Conservation (phyloP, 2,888 invertebrate species). For the Zelleria hepariella region DNA sequence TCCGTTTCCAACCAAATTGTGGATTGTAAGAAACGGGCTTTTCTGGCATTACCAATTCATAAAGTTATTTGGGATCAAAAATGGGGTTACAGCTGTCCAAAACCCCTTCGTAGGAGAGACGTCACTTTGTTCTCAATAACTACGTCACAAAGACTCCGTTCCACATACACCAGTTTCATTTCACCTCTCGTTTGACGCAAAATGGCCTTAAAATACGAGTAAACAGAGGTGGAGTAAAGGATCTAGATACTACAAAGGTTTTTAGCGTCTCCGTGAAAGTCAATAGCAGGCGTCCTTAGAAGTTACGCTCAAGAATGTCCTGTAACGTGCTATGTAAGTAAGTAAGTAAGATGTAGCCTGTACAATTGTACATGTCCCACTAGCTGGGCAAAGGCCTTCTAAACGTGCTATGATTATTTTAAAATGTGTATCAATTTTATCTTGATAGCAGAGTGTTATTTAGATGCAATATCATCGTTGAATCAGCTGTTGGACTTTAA, state of each 20-base stretch:
- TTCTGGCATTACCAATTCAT: not conserved
- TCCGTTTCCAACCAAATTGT: too few relatives aligned
- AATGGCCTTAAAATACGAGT: not conserved
- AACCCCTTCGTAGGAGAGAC: not conserved
- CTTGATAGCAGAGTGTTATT: too few relatives aligned
- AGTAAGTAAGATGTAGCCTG: too few relatives aligned
- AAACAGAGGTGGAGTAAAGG: not conserved
- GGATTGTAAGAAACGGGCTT: too few relatives aligned
- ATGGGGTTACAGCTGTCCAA: not conserved
- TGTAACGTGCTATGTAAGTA: too few relatives aligned
- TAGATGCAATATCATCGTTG: too few relatives aligned
- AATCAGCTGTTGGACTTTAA: too few relatives aligned
- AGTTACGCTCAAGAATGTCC: not conserved
- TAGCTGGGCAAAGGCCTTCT: too few relatives aligned
- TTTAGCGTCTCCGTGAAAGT: not conserved
- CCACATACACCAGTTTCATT: not conserved
- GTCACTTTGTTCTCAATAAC: conserved; percentile 5
- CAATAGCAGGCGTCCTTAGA: not conserved
- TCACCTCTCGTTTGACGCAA: not conserved
- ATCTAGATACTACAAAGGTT: not conserved
- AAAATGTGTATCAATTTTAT: too few relatives aligned
- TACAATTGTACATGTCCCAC: too few relatives aligned
- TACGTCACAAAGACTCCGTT: not conserved
- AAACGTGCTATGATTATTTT: too few relatives aligned
- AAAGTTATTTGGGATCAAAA: not conserved